Evolutionary conservation across 2,888 invertebrate genomes (phyloP).

Genomic region (Andrena hattorfiana): DNA sequence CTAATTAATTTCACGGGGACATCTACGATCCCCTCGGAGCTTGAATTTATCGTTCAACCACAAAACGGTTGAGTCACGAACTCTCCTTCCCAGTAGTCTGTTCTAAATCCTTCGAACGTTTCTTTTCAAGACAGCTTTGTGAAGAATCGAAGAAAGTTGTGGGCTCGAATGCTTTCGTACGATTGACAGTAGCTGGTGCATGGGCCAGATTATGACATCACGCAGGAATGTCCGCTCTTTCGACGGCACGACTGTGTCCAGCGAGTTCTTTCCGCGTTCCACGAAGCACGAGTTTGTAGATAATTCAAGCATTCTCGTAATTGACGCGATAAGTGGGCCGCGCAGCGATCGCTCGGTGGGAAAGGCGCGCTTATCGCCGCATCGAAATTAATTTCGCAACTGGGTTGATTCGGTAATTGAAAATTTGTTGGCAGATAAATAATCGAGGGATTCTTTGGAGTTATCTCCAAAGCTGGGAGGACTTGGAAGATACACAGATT

Average conservation of each 20-base stretch:
- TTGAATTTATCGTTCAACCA: too few species aligned
- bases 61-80: too few species aligned
- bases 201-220: slow-evolving; percentile 79
- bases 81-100: too few species aligned
- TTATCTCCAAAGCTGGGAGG: too few species aligned
- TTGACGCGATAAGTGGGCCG: slow-evolving; percentile 29
- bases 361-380: slow-evolving; percentile 24
- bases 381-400: slow-evolving; percentile 36
- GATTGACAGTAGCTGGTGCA: slow-evolving; percentile 23
- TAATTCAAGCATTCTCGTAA: slow-evolving; percentile 32
- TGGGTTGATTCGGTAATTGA: background rate
- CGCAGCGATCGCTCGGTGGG: slow-evolving; percentile 4
- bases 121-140: too few species aligned
- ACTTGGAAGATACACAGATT: too few species aligned
- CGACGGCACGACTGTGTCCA: slow-evolving; percentile 14
- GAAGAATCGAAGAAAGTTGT: background rate
- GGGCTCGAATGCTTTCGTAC: slow-evolving; percentile 19
- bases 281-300: slow-evolving; percentile 23
- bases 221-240: slow-evolving; percentile 77
- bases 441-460: background rate
- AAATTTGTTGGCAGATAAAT: background rate
- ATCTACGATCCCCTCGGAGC: too few species aligned
- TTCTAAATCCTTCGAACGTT: too few species aligned
- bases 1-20: too few species aligned
- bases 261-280: slow-evolving; percentile 33